Evolutionary conservation across 92 coral and sea anemone genomes (phyloP).

Genomic region (Hydrozoanthus gracilis): DNA sequence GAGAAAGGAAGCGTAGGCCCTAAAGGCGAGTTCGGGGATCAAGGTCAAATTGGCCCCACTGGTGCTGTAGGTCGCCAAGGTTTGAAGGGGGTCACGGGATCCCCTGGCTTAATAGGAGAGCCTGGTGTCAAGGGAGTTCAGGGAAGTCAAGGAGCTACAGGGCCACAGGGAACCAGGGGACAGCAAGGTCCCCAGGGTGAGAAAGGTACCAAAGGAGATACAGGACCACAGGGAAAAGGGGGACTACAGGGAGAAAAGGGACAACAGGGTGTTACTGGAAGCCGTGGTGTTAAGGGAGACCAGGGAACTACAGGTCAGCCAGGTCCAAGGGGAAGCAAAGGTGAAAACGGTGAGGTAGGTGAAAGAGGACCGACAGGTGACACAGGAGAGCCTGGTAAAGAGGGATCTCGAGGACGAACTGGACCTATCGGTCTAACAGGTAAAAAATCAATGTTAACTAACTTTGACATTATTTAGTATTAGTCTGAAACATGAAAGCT

Average conservation of each 20-base stretch:
- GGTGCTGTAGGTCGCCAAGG: constrained; percentile 25
- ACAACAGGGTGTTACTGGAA: not conserved
- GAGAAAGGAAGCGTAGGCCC: constrained; percentile 29
- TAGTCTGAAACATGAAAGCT: no score
- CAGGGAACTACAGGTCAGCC: not conserved
- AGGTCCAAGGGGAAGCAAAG: not conserved
- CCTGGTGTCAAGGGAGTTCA: not conserved
- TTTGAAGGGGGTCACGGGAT: not conserved
- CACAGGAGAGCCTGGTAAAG: constrained; percentile 27
- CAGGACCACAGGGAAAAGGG: not conserved
- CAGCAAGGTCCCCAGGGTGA: not conserved
- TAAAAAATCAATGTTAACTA: not conserved
- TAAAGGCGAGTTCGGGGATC: not conserved
- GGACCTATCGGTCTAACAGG: constrained; percentile 9
- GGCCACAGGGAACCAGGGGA: not conserved
- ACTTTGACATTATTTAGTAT: no score
- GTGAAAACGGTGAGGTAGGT: constrained; percentile 18
- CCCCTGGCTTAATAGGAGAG: not conserved
- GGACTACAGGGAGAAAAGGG: constrained; percentile 9
- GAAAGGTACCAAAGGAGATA: constrained; percentile 7
- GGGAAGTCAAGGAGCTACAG: not conserved
- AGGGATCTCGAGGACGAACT: not conserved
- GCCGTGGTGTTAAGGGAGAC: not conserved
- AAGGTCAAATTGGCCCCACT: not conserved
- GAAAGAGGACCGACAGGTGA: constrained; percentile 38